Evolutionary conservation across 2,888 invertebrate species (phyloP), one percentile per base, ranked within the genome.

Genomic region (Asteroscopus sphinx): DNA sequence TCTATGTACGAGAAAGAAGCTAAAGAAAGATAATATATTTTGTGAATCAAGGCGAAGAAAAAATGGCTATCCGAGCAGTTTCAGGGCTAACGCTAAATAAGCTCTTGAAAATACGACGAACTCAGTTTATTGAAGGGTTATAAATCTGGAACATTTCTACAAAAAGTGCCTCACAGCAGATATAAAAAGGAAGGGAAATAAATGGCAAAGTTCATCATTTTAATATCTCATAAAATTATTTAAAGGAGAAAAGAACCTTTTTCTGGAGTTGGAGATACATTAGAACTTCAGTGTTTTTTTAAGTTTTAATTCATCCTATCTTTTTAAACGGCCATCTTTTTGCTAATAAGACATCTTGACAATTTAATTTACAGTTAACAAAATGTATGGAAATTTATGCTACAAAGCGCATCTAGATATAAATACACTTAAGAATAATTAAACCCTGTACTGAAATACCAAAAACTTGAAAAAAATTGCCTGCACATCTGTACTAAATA

Each of bases 61-160:
- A 71, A 67, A 56, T 66, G n/a, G 36, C 57, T 21, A 36, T 52
- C 40, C 17, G 15, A 48, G 67, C 66, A 65, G 40, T 71, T 71
- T 65, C 58, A 45, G 57, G 40, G 28, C 36, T 65, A 56, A 56
- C 51, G 47, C 66, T 70, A 70, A 65, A 71, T 57, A 71, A 67
- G 58, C 67, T 26, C 66, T 67, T 67, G 66, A 52, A 67, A 65
- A 71, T 71, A 67, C 71, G 57, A 52, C 51, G 39, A 65, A 44
- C 51, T 48, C 39, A 40, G 71, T 67, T 65, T 67, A 67, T 71
- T 67, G 66, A 67, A 71, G 72, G 72, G 72, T 57, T 65, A 71
- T 67, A 71, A 71, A 67, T 67, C 66, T 67, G 51, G 35, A 52
- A 65, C 17, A 71, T 65, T 67, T 44, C 36, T 16, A 13, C 47